Evolutionary conservation across 2,113 vertebrate species (phyloP).

Genomic region (Calyptomena viridis): DNA sequence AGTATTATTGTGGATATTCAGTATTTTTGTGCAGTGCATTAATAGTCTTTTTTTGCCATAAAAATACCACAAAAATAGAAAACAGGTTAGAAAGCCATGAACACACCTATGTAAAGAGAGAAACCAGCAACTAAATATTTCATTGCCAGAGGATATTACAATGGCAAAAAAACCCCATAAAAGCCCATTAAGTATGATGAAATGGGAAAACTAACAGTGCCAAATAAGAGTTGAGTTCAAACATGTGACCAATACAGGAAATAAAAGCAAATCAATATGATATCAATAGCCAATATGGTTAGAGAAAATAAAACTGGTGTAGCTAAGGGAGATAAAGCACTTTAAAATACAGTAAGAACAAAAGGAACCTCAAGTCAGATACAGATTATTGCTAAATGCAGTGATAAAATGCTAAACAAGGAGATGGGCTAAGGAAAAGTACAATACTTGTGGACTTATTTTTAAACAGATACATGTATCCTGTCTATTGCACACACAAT

Average conservation of each 20-base stretch:
- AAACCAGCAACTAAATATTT: background rate
- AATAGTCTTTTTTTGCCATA: background rate
- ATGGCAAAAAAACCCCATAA: background rate
- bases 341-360: background rate
- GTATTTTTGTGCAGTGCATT: background rate
- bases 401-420: background rate
- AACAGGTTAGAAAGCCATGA: background rate
- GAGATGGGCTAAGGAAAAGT: background rate
- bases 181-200: background rate
- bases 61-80: background rate
- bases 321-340: background rate
- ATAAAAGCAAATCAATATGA: background rate
- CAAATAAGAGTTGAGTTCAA: background rate
- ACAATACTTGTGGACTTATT: background rate
- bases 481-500: rapidly evolving
- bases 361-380: background rate
- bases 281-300: background rate
- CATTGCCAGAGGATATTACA: background rate
- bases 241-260: background rate
- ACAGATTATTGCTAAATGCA: background rate
- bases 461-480: background rate
- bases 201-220: background rate
- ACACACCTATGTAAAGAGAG: background rate
- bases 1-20: background rate
- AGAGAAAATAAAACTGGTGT: background rate